Evolutionary conservation across 2,888 invertebrate genomes (phyloP).

Genomic region (Microctonus aethiopoides): DNA sequence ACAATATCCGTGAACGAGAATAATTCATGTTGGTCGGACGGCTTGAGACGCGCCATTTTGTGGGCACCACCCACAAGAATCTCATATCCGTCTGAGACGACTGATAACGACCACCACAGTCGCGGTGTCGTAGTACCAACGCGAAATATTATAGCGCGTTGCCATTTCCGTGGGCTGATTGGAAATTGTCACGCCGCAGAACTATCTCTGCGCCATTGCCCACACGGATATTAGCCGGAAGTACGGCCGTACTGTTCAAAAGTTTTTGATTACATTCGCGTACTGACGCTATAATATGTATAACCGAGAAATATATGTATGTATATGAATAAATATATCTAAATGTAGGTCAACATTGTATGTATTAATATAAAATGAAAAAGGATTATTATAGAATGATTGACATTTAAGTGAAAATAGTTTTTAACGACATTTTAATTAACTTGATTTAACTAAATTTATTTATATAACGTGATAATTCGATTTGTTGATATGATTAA

Average conservation of each 20-base stretch:
- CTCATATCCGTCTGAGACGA: slow-evolving; percentile 64
- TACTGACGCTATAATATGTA: neutral
- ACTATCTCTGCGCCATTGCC: slow-evolving; percentile 59
- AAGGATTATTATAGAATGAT: neutral
- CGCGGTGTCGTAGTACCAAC: slow-evolving; percentile 37
- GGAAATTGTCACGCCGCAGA: slow-evolving; percentile 62
- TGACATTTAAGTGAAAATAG: neutral
- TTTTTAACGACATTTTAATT: slow-evolving; percentile 15
- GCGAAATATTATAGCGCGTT: slow-evolving; percentile 58
- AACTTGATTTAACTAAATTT: neutral
- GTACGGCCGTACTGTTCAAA: slow-evolving; percentile 44
- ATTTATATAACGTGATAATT: neutral
- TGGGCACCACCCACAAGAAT: slow-evolving; percentile 51
- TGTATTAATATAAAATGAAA: neutral
- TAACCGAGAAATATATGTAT: neutral
- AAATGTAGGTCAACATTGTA: neutral
- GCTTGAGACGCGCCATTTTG: slow-evolving; percentile 48
- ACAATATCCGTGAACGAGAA: slow-evolving; percentile 51
- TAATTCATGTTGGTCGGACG: slow-evolving; percentile 54
- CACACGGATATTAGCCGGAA: slow-evolving; percentile 60
- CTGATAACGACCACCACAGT: slow-evolving; percentile 51
- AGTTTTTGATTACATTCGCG: slow-evolving; percentile 58
- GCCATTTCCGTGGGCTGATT: slow-evolving; percentile 62
- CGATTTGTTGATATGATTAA: neutral
- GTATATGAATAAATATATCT: neutral